phyloP scores from a whole-genome alignment of 1,140 invertebrate species.

The Hesperophylax magnus region DNA sequence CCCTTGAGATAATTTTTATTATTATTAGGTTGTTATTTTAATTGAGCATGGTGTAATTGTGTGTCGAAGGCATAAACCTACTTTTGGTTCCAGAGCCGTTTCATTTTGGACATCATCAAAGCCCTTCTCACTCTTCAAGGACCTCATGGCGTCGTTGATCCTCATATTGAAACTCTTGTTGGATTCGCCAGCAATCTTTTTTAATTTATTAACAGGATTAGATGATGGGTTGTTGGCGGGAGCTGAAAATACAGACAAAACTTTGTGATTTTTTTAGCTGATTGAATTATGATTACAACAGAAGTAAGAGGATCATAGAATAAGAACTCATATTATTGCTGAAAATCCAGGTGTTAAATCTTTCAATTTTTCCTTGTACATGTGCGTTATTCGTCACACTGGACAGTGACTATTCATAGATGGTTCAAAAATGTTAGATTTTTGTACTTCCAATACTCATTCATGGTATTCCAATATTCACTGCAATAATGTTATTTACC shows the following conservation, averaged over 20 bases:
- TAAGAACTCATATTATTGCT: neutral
- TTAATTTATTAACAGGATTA: conserved; percentile 50
- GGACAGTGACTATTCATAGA: neutral
- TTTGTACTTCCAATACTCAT: neutral
- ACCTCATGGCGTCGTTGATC: conserved; percentile 52
- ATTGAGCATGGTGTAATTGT: too few relatives aligned
- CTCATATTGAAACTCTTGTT: conserved; percentile 52
- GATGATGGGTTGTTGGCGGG: neutral
- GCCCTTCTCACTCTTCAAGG: conserved; percentile 41
- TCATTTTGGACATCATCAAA: conserved; percentile 51
- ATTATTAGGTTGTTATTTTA: too few relatives aligned
- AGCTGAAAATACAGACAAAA: too few relatives aligned
- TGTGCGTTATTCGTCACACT: neutral
- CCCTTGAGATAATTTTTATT: too few relatives aligned
- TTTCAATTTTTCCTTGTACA: neutral
- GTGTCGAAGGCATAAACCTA: neutral
- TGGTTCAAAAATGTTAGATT: neutral
- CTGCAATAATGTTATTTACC: too few relatives aligned
- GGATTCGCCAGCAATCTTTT: conserved; percentile 52
- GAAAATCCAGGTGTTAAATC: neutral
- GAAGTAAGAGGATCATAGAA: neutral
- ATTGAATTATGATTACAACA: too few relatives aligned
- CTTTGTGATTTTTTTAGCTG: too few relatives aligned
- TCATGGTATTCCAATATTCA: neutral
- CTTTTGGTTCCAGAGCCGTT: conserved; percentile 35